Conservation (phyloP, 2,888 invertebrate species). For the Oxytorus armatus region DNA sequence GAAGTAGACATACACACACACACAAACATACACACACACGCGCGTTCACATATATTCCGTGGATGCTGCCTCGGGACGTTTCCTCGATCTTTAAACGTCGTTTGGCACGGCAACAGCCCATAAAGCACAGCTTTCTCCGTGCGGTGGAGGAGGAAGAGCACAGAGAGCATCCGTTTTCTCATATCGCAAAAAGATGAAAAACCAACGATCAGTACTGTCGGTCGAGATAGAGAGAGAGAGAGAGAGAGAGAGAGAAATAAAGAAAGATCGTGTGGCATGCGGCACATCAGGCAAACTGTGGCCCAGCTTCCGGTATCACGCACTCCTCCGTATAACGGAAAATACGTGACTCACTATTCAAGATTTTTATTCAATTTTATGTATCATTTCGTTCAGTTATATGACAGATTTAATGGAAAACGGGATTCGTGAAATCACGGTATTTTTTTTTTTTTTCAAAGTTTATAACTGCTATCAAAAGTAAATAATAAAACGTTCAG, state of each 20-base stretch:
- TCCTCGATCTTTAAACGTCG: conserved; percentile 78
- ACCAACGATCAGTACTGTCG: conserved; percentile 60
- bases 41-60: neutral
- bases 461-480: no score
- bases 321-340: conserved; percentile 2
- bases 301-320: conserved; percentile 48
- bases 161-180: conserved; percentile 66
- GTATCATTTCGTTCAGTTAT: conserved; percentile 30
- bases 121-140: conserved; percentile 73
- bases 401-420: neutral
- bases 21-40: conserved; percentile 1
- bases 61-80: conserved; percentile 63
- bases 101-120: conserved; percentile 74
- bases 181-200: conserved; percentile 66
- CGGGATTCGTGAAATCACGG: neutral
- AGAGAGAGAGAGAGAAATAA: conserved; percentile 26
- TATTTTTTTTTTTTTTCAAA: neutral
- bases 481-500: no score
- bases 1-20: conserved; percentile 21
- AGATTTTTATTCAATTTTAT: conserved; percentile 34
- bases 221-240: conserved; percentile 32
- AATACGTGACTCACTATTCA: conserved; percentile 18
- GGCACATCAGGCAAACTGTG: conserved; percentile 33
- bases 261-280: neutral
- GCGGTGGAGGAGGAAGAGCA: neutral